A percentile compares a stretch with the other conserved stretches of the same genome.
Evolutionary conservation across 2,113 vertebrate genomes (phyloP).

Genomic region (Lamprologus speciosus): DNA sequence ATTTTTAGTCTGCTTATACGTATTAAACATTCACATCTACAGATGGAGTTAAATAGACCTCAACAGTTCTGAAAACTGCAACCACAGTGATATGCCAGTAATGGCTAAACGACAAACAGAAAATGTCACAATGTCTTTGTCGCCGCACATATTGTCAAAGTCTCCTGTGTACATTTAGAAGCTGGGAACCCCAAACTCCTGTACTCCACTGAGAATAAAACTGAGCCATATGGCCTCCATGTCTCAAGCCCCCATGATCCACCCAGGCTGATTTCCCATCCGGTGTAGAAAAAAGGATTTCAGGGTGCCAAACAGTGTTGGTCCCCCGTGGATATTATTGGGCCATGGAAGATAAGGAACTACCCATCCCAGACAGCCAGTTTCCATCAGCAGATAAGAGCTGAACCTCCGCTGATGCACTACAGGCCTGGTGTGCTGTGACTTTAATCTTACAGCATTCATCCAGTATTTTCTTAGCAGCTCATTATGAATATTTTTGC

Average conservation of each 20-base stretch:
- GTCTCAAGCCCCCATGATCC: conserved; percentile 53
- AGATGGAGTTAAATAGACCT: not conserved
- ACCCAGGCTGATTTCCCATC: conserved; percentile 47
- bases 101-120: conserved; percentile 9
- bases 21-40: not conserved
- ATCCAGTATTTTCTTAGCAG: not conserved
- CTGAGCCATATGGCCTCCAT: conserved; percentile 59
- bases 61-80: not conserved
- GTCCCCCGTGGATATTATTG: conserved; percentile 55
- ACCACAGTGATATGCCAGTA: not conserved
- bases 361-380: conserved; percentile 44
- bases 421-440: not conserved
- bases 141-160: conserved; percentile 19
- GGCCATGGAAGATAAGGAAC: conserved; percentile 53
- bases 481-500: not conserved
- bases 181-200: conserved; percentile 30
- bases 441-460: not conserved
- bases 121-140: conserved; percentile 31
- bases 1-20: not conserved
- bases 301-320: conserved; percentile 39
- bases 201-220: conserved; percentile 45
- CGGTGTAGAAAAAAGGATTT: conserved; percentile 32
- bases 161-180: conserved; percentile 39
- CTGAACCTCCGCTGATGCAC: conserved; percentile 33
- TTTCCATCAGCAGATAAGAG: conserved; percentile 48